Percentiles rank a stretch among this genome's conserved stretches.
phyloP scores from a whole-genome alignment of 2,113 vertebrate species.

The Quiscalus mexicanus region DNA sequence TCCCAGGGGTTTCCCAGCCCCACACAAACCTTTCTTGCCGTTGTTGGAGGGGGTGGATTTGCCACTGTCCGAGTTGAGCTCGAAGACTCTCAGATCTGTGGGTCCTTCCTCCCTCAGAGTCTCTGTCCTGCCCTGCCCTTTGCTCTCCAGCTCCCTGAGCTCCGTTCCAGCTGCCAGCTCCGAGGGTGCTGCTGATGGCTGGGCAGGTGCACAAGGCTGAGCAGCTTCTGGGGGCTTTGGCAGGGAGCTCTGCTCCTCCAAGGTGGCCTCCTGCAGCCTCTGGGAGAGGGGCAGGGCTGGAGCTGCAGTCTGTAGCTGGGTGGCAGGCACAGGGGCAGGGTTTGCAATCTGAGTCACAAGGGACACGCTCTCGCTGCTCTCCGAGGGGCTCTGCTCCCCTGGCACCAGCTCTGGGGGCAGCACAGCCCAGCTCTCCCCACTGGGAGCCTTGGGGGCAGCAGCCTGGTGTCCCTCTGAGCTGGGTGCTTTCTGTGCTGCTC shows the following conservation, averaged over 20 bases:
- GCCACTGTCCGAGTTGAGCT: constrained; percentile 96
- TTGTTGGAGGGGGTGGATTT: constrained; percentile 98
- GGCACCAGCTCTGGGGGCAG: background rate
- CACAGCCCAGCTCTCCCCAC: constrained; percentile 39
- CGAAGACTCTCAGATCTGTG: constrained; percentile 91
- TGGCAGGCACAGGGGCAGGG: constrained; percentile 47
- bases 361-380: constrained; percentile 92
- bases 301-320: constrained; percentile 38
- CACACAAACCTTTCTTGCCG: constrained; percentile 90
- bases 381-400: constrained; percentile 80
- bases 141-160: constrained; percentile 47
- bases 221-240: constrained; percentile 50
- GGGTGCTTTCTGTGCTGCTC: constrained; percentile 58
- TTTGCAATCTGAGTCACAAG: constrained; percentile 88
- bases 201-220: background rate
- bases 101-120: constrained; percentile 84
- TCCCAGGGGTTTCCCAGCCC: background rate
- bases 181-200: background rate
- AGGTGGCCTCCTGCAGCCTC: constrained; percentile 65
- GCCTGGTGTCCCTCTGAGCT: constrained; percentile 17
- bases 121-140: constrained; percentile 73
- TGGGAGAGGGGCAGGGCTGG: constrained; percentile 34
- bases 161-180: background rate
- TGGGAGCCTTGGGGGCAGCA: background rate
- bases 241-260: constrained; percentile 61